These are phyloP conservation scores for Proales similis DNA, from an alignment of 1,140 invertebrate species.

Conservation along the genomic window DNA sequence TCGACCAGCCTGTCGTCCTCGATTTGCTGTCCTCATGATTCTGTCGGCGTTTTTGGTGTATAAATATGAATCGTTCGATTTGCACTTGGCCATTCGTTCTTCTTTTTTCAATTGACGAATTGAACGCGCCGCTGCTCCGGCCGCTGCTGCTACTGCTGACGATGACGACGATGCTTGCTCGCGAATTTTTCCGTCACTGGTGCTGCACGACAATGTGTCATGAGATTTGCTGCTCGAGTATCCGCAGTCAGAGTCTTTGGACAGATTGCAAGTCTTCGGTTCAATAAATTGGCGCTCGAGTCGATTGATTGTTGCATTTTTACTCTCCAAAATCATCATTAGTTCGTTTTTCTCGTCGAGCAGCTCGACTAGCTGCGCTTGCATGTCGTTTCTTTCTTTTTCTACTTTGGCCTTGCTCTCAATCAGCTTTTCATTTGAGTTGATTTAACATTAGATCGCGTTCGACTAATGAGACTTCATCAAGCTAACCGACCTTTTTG, in stretches of 20 bases:
- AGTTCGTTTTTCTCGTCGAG: constrained; percentile 14
- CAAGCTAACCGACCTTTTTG: too few relatives aligned
- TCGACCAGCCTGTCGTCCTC: too few relatives aligned
- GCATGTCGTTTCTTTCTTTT: neutral
- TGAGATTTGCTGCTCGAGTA: constrained; percentile 29
- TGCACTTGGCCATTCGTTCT: constrained; percentile 25
- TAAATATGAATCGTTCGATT: constrained; percentile 37
- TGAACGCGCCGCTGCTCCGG: neutral
- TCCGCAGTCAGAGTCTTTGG: constrained; percentile 28
- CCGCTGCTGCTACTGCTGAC: neutral
- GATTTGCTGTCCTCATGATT: too few relatives aligned
- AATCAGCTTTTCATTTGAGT: constrained; percentile 4
- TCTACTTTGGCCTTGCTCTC: constrained; percentile 24
- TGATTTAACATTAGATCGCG: neutral
- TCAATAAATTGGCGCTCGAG: constrained; percentile 21
- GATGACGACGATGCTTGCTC: too few relatives aligned
- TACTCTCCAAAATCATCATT: constrained; percentile 9
- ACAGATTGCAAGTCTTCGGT: constrained; percentile 8
- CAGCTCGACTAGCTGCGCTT: constrained; percentile 11
- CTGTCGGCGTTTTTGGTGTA: constrained; percentile 37
- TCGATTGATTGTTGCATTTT: constrained; percentile 4
- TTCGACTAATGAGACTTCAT: too few relatives aligned
- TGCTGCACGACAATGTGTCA: constrained; percentile 17
- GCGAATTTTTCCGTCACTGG: constrained; percentile 11
- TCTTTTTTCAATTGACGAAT: constrained; percentile 30